A percentile compares a stretch with the other conserved stretches of the same genome.
These are phyloP conservation scores for Dryobota labecula DNA, from an alignment of 2,888 invertebrate genomes.

Conservation along the genomic window DNA sequence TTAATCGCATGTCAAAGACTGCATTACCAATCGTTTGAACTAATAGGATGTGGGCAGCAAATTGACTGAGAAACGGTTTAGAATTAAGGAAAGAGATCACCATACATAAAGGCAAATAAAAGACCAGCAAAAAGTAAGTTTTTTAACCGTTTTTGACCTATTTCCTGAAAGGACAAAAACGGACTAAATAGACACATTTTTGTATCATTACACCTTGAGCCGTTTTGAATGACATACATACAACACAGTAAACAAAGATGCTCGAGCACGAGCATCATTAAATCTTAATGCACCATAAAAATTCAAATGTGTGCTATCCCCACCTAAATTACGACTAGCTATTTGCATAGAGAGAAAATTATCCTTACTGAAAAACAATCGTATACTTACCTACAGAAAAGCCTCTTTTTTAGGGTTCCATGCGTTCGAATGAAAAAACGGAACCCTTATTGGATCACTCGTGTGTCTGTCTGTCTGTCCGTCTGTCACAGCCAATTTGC, in stretches of 20 bases:
- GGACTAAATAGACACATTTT: conserved; percentile 5
- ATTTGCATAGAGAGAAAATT: conserved; percentile 18
- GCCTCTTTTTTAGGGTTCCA: not conserved
- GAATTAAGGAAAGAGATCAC: not conserved
- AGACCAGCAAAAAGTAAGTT: not conserved
- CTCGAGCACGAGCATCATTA: conserved; percentile 16
- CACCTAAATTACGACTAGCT: not conserved
- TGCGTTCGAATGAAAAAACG: not conserved
- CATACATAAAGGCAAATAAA: not conserved
- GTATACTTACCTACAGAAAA: not conserved
- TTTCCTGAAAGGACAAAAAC: not conserved
- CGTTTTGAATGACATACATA: conserved; percentile 12
- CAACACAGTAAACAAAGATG: conserved; percentile 4
- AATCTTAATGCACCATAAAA: conserved; percentile 44
- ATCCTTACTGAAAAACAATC: not conserved
- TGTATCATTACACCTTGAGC: not conserved
- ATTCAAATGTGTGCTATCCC: conserved; percentile 11
- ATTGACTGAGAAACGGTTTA: not conserved
- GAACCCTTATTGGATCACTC: not conserved
- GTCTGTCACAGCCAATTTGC: too few species aligned
- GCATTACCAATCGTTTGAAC: not conserved
- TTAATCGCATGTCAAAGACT: not conserved
- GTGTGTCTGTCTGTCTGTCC: too few species aligned
- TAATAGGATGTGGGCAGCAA: not conserved
- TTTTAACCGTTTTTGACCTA: not conserved